phyloP scores from a whole-genome alignment of 2,888 invertebrate genomes.

The Busseola fusca region DNA sequence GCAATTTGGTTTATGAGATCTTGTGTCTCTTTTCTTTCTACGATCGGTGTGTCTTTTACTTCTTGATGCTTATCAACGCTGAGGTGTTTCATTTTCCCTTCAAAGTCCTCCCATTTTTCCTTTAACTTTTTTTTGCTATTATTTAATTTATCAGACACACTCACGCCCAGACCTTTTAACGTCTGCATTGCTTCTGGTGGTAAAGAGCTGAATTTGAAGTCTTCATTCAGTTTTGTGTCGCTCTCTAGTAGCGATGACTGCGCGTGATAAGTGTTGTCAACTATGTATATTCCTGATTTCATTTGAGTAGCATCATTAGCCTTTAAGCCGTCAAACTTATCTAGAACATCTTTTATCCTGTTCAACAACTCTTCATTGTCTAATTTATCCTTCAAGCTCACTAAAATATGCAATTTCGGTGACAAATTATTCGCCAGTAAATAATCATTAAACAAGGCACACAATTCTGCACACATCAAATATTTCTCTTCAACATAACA shows the following conservation, averaged over 20 bases:
- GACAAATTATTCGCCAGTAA: constrained; percentile 84
- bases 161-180: constrained; percentile 84
- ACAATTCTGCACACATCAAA: constrained; percentile 89
- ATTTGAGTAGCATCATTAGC: constrained; percentile 81
- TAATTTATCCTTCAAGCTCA: constrained; percentile 86
- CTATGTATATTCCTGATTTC: constrained; percentile 89
- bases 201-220: constrained; percentile 78
- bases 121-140: constrained; percentile 87
- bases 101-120: constrained; percentile 88
- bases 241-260: constrained; percentile 75
- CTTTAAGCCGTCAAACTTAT: constrained; percentile 79
- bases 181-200: constrained; percentile 86
- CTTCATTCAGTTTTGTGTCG: constrained; percentile 69
- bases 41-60: constrained; percentile 62
- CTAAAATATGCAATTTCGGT: constrained; percentile 87
- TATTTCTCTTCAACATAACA: constrained; percentile 90
- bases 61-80: constrained; percentile 74
- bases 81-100: constrained; percentile 84
- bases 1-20: constrained; percentile 55
- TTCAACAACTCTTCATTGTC: constrained; percentile 78
- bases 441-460: constrained; percentile 87
- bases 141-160: constrained; percentile 87
- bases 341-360: constrained; percentile 78
- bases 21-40: constrained; percentile 48
- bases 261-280: constrained; percentile 84